These are phyloP conservation scores for Diorhabda carinulata DNA, from an alignment of 1,140 invertebrate species.

Conservation along the genomic window DNA sequence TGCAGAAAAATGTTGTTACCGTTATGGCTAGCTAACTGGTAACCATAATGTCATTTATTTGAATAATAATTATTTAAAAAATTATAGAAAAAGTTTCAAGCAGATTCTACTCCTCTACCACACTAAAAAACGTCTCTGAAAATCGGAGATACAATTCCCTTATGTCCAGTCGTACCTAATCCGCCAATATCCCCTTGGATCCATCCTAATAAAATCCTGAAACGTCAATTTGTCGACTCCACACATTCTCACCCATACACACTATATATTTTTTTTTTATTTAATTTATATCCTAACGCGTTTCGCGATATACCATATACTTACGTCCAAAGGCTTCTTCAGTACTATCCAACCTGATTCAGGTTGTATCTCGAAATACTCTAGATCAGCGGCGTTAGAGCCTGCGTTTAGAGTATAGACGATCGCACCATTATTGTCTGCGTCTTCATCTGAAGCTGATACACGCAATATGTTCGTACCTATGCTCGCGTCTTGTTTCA, in stretches of 20 bases:
- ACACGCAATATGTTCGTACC: slow-evolving; percentile 91
- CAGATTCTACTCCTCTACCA: too few relatives aligned
- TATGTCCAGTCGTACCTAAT: slow-evolving; percentile 47
- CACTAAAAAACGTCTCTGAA: too few relatives aligned
- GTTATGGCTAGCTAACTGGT: too few relatives aligned
- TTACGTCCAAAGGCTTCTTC: slow-evolving; percentile 92
- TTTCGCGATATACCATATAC: slow-evolving; percentile 51
- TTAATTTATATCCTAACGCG: slow-evolving; percentile 6
- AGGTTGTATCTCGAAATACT: slow-evolving; percentile 93
- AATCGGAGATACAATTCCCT: background rate
- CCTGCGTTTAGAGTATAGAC: slow-evolving; percentile 85
- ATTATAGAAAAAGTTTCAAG: too few relatives aligned
- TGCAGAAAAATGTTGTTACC: too few relatives aligned
- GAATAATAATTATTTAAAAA: too few relatives aligned
- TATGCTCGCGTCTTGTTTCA: slow-evolving; percentile 93
- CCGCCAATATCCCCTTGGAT: slow-evolving; percentile 8
- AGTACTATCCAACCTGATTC: slow-evolving; percentile 94
- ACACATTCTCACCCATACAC: slow-evolving; percentile 24
- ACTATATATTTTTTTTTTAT: slow-evolving; percentile 7
- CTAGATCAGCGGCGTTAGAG: slow-evolving; percentile 77
- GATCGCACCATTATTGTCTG: slow-evolving; percentile 93
- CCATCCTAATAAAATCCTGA: slow-evolving; percentile 23
- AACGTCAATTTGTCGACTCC: slow-evolving; percentile 26
- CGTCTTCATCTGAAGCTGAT: slow-evolving; percentile 92
- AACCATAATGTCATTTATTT: too few relatives aligned